Base-by-base conservation (phyloP, 2,797 vertebrate genomes). In the Pterois miles region DNA sequence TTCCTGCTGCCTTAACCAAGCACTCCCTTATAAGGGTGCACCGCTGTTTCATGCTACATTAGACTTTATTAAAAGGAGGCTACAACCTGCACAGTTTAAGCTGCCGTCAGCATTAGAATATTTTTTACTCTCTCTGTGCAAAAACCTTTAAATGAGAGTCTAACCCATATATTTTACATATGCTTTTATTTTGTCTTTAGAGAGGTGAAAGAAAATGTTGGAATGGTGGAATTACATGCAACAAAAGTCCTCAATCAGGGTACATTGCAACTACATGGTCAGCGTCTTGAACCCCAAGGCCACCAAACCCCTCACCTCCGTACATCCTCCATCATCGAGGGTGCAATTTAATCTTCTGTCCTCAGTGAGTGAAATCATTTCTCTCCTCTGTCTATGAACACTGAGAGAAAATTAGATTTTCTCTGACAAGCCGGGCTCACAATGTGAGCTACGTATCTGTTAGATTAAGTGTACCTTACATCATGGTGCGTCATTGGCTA, bases 61-160 rank as follows among this genome's bases (percentile, higher is more conserved):
- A 46, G 25, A 53, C 62, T 36, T 70, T 48, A 73, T 52, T 71
- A 82, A 68, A 74, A 27, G 25, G 56, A 22, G 25, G 27, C 52
- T 80, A 13, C 56, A 73, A 62, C 58, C 25, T 25, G 40, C 38
- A 52, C 46, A 63, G n/a, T 57, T 20, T 65, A 27, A 9, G 31
- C 62, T 38, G 76, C 8, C 36, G 69, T 54, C 23, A 74, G 53
- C 65, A 56, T 67, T 18, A 40, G 12, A 71, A 69, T 71, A 57
- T 62, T 11, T 3, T 65, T 62, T 6, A 4, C 33, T 48, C 20
- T 48, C 20, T 23, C 18, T 36, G 27, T 43, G 66, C 34, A 56
- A 29, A 8, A 5, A 23, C 3, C 38, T 64, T 70, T 48, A 18
- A 57, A 29, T 18, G 14, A 25, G n/a, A 16, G 6, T 34, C 11